Evolutionary conservation across 2,797 vertebrate species (phyloP).

Genomic region (Rhincodon typus): DNA sequence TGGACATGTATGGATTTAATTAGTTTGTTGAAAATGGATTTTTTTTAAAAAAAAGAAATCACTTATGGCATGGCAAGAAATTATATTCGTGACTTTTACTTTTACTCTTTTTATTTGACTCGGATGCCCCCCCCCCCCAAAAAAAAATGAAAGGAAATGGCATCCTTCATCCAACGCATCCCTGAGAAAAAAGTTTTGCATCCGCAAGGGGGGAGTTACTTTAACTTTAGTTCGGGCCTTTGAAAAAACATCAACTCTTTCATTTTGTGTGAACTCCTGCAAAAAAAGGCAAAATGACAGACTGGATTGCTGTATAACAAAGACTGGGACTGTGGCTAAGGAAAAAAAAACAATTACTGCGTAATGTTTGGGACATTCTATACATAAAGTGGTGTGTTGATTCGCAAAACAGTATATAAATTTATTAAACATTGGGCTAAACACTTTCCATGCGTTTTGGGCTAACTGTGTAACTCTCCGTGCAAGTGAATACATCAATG

Average conservation of each 20-base stretch:
- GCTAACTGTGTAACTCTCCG: constrained; percentile 20
- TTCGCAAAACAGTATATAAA: constrained; percentile 20
- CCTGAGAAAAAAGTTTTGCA: constrained; percentile 54
- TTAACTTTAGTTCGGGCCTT: constrained; percentile 61
- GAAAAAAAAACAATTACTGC: neutral
- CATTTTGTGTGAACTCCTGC: constrained; percentile 66
- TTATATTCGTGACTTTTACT: constrained; percentile 73
- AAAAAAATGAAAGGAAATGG: constrained; percentile 55
- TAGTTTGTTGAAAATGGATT: constrained; percentile 77
- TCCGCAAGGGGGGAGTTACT: constrained; percentile 66
- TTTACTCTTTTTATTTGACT: constrained; percentile 86
- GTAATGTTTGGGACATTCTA: constrained; percentile 28
- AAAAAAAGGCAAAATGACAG: constrained; percentile 61
- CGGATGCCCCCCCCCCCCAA: constrained; percentile 51
- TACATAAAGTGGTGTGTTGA: constrained; percentile 30
- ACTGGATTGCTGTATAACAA: constrained; percentile 61
- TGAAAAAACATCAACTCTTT: constrained; percentile 69
- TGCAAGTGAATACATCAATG: neutral
- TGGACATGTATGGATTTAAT: constrained; percentile 95
- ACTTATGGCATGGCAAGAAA: constrained; percentile 73
- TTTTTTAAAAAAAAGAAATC: constrained; percentile 68
- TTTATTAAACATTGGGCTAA: constrained; percentile 30
- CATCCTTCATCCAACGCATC: constrained; percentile 51
- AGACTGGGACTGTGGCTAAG: constrained; percentile 23
- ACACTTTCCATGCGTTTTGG: constrained; percentile 23